Conservation (phyloP, 2,113 vertebrate species). For the Uria aalge region DNA sequence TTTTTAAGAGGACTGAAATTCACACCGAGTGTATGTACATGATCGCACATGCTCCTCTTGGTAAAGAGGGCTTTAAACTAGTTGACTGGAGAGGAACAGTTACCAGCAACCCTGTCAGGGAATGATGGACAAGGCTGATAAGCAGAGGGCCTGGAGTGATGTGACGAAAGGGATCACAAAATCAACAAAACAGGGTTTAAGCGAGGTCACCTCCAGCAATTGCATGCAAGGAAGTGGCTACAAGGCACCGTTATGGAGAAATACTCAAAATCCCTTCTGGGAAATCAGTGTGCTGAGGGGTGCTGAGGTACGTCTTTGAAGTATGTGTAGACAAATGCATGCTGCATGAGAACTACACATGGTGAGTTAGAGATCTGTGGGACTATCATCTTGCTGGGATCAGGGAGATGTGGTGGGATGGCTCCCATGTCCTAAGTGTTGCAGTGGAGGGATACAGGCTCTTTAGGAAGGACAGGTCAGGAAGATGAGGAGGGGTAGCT, state of each 20-base stretch:
- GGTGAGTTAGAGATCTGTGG: background rate
- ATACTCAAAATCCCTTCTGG: background rate
- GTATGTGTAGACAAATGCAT: no score
- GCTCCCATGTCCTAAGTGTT: fast-evolving
- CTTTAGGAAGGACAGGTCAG: background rate
- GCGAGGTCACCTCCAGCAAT: background rate
- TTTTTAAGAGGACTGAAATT: background rate
- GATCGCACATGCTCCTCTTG: background rate
- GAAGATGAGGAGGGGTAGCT: background rate
- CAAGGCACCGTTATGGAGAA: background rate
- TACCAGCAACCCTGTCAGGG: background rate
- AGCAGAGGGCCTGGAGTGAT: fast-evolving
- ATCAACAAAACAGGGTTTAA: background rate
- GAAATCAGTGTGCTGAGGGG: background rate
- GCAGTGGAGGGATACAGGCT: background rate
- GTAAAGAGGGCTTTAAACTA: background rate
- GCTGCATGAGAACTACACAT: background rate
- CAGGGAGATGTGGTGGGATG: background rate
- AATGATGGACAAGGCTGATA: background rate
- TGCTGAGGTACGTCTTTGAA: background rate
- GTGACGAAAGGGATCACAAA: background rate
- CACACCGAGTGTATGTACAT: background rate
- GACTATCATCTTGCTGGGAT: background rate
- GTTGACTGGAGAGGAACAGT: background rate
- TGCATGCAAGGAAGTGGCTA: background rate